phyloP scores from a whole-genome alignment of 2,113 vertebrate genomes.

The Proterorhinus semilunaris region DNA sequence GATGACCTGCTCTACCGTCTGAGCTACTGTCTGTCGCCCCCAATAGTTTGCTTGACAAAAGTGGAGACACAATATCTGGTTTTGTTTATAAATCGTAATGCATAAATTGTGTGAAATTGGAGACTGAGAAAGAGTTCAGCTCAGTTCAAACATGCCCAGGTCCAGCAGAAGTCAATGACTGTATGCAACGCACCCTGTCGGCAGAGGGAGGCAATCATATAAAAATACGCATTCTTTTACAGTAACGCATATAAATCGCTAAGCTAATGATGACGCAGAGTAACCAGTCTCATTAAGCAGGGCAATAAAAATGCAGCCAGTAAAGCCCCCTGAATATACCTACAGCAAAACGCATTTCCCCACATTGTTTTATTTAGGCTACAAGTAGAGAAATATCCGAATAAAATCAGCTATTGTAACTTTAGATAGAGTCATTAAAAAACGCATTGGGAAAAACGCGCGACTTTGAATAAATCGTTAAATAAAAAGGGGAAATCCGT shows the following conservation, averaged over 20 bases:
- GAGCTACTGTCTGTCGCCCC: no score
- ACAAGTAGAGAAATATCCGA: neutral
- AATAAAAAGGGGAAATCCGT: constrained; percentile 53
- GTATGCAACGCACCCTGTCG: constrained; percentile 81
- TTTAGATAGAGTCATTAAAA: no score
- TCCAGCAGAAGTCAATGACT: constrained; percentile 41
- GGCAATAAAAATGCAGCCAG: neutral
- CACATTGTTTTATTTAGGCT: neutral
- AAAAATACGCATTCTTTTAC: constrained; percentile 1
- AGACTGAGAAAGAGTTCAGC: constrained; percentile 55
- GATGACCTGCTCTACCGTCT: no score
- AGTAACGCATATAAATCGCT: constrained; percentile 39
- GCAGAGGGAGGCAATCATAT: constrained; percentile 59
- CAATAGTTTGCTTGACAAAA: neutral
- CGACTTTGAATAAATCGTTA: neutral
- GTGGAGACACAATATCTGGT: neutral
- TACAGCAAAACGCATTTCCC: neutral
- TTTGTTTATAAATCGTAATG: neutral
- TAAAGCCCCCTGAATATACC: no score
- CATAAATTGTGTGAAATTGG: constrained; percentile 32
- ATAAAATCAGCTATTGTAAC: no score
- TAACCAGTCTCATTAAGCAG: constrained; percentile 38
- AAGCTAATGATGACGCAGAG: constrained; percentile 27
- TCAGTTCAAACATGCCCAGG: constrained; percentile 63
- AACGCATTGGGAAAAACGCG: neutral